phyloP scores from a whole-genome alignment of 2,113 vertebrate species.

The Urocitellus parryii region DNA sequence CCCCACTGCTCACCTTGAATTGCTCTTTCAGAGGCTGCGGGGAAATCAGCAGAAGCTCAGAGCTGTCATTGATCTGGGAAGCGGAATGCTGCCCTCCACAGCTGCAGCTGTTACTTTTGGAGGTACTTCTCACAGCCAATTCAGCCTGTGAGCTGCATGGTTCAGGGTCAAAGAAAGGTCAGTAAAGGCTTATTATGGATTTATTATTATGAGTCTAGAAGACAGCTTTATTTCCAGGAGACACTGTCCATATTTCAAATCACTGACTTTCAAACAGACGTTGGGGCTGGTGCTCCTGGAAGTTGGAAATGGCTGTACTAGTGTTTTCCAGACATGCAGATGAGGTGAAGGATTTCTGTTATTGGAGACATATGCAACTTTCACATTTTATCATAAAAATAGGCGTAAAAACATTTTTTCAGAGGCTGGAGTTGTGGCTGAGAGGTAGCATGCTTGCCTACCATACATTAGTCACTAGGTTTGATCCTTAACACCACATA shows the following conservation, averaged over 20 bases:
- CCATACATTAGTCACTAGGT: too few relatives aligned
- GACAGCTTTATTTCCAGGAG: neutral
- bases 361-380: neutral
- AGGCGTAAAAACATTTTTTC: neutral
- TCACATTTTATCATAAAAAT: neutral
- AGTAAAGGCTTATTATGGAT: neutral
- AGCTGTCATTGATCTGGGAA: neutral
- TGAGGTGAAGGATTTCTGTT: neutral
- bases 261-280: neutral
- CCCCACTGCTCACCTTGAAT: neutral
- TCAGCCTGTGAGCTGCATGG: neutral
- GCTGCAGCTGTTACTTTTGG: neutral
- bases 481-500: too few relatives aligned
- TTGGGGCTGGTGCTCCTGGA: too few relatives aligned
- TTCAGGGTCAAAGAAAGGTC: constrained; percentile 2
- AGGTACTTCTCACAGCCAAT: neutral
- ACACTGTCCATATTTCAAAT: neutral
- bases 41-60: neutral
- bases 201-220: constrained; percentile 7
- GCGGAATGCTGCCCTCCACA: neutral
- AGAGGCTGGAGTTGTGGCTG: too few relatives aligned
- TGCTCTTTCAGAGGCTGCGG: neutral
- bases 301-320: neutral
- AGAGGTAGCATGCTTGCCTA: too few relatives aligned
- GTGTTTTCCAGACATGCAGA: neutral